Conservation (phyloP, 2,888 invertebrate genomes). For the Julus scandinavius region DNA sequence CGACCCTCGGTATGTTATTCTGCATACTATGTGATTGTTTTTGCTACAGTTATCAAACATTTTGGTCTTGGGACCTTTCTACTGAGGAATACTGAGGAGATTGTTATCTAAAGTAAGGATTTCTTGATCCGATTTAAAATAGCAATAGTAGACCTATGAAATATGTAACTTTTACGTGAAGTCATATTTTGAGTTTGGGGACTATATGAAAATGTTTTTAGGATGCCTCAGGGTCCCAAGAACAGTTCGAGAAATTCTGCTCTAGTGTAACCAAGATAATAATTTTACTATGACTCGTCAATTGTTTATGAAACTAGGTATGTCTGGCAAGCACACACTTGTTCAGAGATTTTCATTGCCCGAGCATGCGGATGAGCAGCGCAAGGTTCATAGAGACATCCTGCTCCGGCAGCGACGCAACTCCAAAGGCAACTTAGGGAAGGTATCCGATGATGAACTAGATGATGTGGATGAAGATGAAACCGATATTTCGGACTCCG, state of each 20-base stretch:
- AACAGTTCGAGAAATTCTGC: background rate
- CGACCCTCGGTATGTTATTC: slow-evolving; percentile 73
- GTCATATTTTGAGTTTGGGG: no score
- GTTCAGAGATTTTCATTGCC: slow-evolving; percentile 82
- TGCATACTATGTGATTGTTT: background rate
- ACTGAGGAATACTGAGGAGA: no score
- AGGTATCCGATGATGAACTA: slow-evolving; percentile 60
- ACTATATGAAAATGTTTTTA: no score
- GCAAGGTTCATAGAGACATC: slow-evolving; percentile 84
- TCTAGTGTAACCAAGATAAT: background rate
- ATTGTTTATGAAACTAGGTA: slow-evolving; percentile 71
- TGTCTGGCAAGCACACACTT: slow-evolving; percentile 77
- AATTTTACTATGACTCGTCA: slow-evolving; percentile 6
- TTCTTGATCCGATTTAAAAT: no score
- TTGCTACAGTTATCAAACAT: no score
- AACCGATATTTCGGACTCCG: slow-evolving; percentile 72
- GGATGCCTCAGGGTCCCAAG: no score
- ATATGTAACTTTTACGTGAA: background rate
- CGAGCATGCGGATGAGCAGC: slow-evolving; percentile 90
- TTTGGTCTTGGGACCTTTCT: no score
- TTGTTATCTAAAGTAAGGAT: no score
- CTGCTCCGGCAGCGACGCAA: slow-evolving; percentile 62
- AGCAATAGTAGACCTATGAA: no score
- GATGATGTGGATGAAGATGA: slow-evolving; percentile 61
- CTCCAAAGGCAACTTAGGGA: slow-evolving; percentile 60